Percentiles rank a stretch among this genome's conserved stretches.
These are phyloP conservation scores for Spodoptera litura DNA, from an alignment of 1,140 invertebrate species.

Conservation along the genomic window DNA sequence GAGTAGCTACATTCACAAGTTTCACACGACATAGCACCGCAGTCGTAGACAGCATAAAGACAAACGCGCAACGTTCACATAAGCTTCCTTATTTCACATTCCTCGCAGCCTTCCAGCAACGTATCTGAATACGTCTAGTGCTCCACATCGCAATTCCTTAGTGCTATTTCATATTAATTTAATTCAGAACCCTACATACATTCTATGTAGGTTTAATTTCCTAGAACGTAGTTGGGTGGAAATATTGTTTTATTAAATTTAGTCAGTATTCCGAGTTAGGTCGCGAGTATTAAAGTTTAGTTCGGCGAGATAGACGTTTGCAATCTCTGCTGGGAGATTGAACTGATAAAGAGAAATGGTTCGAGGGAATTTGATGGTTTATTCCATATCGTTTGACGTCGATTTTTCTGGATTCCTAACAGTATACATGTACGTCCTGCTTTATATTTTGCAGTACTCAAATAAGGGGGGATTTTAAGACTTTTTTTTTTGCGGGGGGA, in stretches of 20 bases:
- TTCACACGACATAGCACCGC: no score
- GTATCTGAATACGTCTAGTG: slow-evolving; percentile 20
- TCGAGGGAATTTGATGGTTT: slow-evolving; percentile 1
- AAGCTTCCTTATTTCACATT: slow-evolving; percentile 20
- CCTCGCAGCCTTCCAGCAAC: slow-evolving; percentile 9
- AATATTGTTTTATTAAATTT: neutral
- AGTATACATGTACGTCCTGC: neutral
- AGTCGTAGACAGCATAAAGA: neutral
- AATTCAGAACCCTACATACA: slow-evolving; percentile 13
- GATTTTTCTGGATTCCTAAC: neutral
- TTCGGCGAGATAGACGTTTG: neutral
- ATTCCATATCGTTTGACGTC: slow-evolving; percentile 1
- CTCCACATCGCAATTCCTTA: slow-evolving; percentile 20
- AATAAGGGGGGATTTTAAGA: no score
- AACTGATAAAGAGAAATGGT: slow-evolving; percentile 33
- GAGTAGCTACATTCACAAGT: no score
- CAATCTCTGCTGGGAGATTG: slow-evolving; percentile 21
- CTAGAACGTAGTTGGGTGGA: neutral
- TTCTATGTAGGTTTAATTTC: slow-evolving; percentile 21
- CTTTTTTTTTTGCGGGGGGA: no score
- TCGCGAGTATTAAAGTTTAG: neutral
- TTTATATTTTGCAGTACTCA: no score
- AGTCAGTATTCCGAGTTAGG: neutral
- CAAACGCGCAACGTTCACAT: slow-evolving; percentile 6
- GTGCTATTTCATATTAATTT: slow-evolving; percentile 31